A percentile compares a stretch with the other conserved stretches of the same genome.
Evolutionary conservation across 2,113 vertebrate species (phyloP).

Genomic region (Clinocottus analis): DNA sequence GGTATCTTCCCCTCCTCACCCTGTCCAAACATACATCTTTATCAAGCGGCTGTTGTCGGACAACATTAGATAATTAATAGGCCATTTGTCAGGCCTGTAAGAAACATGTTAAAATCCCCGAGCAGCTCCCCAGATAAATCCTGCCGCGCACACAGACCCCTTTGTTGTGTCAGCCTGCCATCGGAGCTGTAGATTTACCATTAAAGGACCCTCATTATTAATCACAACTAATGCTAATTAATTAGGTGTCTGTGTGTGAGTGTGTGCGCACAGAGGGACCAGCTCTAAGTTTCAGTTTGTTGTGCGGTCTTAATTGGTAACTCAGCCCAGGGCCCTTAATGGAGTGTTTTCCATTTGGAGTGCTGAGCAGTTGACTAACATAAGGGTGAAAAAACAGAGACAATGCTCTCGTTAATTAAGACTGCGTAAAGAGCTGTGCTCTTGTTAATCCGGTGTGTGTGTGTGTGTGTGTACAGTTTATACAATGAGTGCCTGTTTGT

Average conservation of each 20-base stretch:
- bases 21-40: constrained; percentile 98
- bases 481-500: constrained; percentile 24
- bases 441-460: constrained; percentile 17
- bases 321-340: constrained; percentile 84
- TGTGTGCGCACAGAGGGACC: constrained; percentile 72
- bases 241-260: constrained; percentile 84
- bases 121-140: constrained; percentile 94
- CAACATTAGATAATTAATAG: constrained; percentile 99
- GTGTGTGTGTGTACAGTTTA: constrained; percentile 25
- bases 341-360: constrained; percentile 84
- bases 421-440: constrained; percentile 63
- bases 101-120: constrained; percentile 97
- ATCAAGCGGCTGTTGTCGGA: constrained; percentile 99
- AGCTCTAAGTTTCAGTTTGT: constrained; percentile 88
- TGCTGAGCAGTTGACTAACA: constrained; percentile 72
- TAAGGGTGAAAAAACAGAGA: constrained; percentile 65
- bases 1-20: constrained; percentile 68
- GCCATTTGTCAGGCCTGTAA: constrained; percentile 99
- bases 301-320: constrained; percentile 93
- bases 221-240: constrained; percentile 99
- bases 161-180: constrained; percentile 90
- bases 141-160: constrained; percentile 87
- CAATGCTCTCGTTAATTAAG: constrained; percentile 81
- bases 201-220: constrained; percentile 97
- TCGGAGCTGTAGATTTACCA: constrained; percentile 91